Conservation (phyloP, 1,140 invertebrate genomes). For the Zaprionus ghesquierei region DNA sequence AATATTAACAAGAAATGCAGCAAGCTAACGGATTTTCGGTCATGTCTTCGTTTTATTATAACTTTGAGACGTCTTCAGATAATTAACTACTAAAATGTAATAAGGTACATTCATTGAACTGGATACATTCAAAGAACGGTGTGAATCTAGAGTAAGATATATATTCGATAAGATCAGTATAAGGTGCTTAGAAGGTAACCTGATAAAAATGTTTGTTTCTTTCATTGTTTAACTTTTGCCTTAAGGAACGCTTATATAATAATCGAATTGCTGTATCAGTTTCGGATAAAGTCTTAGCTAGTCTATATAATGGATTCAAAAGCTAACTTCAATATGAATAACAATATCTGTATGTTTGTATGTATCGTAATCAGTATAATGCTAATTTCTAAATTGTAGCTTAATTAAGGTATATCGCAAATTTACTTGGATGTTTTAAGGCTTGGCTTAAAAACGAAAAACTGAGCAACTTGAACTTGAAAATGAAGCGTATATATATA, state of each 20-base stretch:
- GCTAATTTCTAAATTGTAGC: conserved; percentile 42
- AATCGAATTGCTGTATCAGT: conserved; percentile 20
- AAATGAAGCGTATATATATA: conserved; percentile 32
- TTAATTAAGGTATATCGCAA: conserved; percentile 32
- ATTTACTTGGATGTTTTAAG: conserved; percentile 24
- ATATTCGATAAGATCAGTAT: neutral
- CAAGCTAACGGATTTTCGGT: neutral
- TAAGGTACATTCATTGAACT: conserved; percentile 34
- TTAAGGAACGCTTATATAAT: conserved; percentile 30
- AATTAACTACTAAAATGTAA: conserved; percentile 18
- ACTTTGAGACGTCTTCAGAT: conserved; percentile 11
- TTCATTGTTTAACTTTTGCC: neutral
- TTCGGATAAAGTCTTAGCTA: conserved; percentile 20
- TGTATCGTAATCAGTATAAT: conserved; percentile 45
- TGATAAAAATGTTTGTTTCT: conserved; percentile 5
- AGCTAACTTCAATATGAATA: conserved; percentile 19
- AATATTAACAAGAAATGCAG: neutral
- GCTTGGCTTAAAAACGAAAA: conserved; percentile 23
- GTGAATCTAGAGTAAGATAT: conserved; percentile 12
- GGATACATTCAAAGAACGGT: conserved; percentile 18
- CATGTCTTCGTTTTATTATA: neutral
- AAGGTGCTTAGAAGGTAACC: conserved; percentile 14
- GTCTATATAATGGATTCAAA: conserved; percentile 9
- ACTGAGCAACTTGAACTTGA: conserved; percentile 22
- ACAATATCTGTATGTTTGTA: conserved; percentile 23